These are phyloP conservation scores for Sternarchorhynchus goeldii DNA, from an alignment of 2,797 vertebrate species.

Conservation along the genomic window DNA sequence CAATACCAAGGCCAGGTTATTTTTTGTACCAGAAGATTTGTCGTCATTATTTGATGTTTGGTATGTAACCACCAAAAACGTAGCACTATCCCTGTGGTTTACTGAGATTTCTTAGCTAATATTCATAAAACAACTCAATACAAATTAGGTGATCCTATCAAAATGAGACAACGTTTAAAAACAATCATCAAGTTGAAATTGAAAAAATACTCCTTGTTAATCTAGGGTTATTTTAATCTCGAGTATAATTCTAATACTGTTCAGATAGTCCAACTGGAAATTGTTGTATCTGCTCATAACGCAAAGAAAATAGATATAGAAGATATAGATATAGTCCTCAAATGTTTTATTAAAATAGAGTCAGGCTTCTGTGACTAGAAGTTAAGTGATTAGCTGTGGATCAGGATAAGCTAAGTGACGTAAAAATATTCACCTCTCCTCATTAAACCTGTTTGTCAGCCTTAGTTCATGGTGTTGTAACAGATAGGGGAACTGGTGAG, in stretches of 20 bases:
- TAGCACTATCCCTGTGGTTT: neutral
- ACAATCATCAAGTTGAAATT: neutral
- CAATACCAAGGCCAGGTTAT: slow-evolving; percentile 16
- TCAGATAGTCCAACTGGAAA: neutral
- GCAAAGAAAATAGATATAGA: neutral
- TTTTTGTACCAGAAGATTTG: slow-evolving; percentile 25
- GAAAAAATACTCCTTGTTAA: neutral
- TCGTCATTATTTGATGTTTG: slow-evolving; percentile 15
- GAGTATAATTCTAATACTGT: neutral
- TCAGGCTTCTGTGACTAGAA: neutral
- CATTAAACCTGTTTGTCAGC: slow-evolving; percentile 37
- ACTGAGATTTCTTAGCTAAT: neutral
- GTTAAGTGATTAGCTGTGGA: slow-evolving; percentile 1
- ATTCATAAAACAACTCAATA: neutral
- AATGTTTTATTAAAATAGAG: slow-evolving; percentile 31
- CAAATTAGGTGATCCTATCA: neutral
- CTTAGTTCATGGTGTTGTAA: neutral
- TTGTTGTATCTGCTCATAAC: neutral
- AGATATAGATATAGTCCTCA: neutral
- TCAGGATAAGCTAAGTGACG: slow-evolving; percentile 25
- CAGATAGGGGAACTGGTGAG: neutral
- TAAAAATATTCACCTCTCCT: slow-evolving; percentile 52
- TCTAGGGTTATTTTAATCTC: too few relatives aligned
- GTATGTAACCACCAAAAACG: neutral
- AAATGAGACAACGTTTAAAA: neutral